phyloP scores from a whole-genome alignment of 1,140 invertebrate genomes.

The Diachasmimorpha longicaudata region DNA sequence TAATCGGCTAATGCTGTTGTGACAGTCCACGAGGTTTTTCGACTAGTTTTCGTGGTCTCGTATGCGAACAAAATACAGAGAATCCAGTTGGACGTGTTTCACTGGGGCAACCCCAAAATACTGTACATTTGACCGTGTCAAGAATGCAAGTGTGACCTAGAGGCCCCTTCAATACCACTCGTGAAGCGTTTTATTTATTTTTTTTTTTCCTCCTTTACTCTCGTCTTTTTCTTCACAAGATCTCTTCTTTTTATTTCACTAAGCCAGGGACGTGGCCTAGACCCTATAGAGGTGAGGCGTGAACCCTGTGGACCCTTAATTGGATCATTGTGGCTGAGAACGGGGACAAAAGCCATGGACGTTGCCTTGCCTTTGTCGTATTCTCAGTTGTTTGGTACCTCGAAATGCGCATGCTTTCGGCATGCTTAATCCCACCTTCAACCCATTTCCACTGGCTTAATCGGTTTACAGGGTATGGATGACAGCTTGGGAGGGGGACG shows the following conservation, averaged over 20 bases:
- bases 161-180: not conserved
- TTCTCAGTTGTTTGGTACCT: not conserved
- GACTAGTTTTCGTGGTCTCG: slow-evolving; percentile 8
- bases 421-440: not conserved
- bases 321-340: slow-evolving; percentile 23
- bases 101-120: not conserved
- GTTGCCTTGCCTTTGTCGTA: slow-evolving; percentile 10
- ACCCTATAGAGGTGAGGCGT: slow-evolving; percentile 17
- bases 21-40: not conserved
- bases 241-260: not conserved
- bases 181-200: not conserved
- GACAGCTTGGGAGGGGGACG: not conserved
- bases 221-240: not conserved
- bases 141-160: slow-evolving; percentile 23
- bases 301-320: slow-evolving; percentile 20
- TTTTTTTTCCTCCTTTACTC: not conserved
- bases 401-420: not conserved
- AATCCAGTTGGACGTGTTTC: slow-evolving; percentile 11
- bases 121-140: slow-evolving; percentile 18
- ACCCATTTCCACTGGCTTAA: not conserved
- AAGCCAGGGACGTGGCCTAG: not conserved
- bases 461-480: not conserved
- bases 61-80: not conserved
- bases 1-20: slow-evolving; percentile 29
- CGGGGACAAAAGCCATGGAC: slow-evolving; percentile 1